These are phyloP conservation scores for Autographa gamma DNA, from an alignment of 2,888 invertebrate genomes.

Conservation along the genomic window DNA sequence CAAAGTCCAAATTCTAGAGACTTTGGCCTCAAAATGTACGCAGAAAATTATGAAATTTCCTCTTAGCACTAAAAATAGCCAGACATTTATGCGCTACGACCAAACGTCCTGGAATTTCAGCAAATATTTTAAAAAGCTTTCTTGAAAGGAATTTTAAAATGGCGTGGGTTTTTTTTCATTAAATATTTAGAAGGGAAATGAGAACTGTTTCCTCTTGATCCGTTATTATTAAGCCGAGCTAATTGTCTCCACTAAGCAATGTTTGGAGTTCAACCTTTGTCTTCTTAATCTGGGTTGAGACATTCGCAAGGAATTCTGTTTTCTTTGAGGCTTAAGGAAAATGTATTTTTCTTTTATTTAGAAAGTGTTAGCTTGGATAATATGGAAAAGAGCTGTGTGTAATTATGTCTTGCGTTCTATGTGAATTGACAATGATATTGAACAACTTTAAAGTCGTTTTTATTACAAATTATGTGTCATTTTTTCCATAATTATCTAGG, in stretches of 20 bases:
- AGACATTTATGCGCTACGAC: constrained; percentile 17
- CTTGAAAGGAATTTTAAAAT: constrained; percentile 27
- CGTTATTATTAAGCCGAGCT: constrained; percentile 51
- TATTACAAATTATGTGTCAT: too few relatives aligned
- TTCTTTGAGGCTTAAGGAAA: constrained; percentile 16
- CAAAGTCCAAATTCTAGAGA: background rate
- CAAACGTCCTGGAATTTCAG: constrained; percentile 21
- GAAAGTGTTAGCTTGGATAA: background rate
- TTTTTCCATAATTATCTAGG: too few relatives aligned
- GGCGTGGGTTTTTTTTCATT: constrained; percentile 29
- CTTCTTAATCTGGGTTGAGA: constrained; percentile 19
- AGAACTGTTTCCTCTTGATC: constrained; percentile 45
- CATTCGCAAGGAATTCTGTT: constrained; percentile 24
- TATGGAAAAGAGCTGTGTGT: constrained; percentile 1
- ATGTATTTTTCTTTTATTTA: constrained; percentile 3
- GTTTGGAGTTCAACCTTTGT: constrained; percentile 28
- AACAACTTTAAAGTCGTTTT: too few relatives aligned
- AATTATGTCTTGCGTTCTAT: background rate
- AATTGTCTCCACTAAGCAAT: constrained; percentile 43
- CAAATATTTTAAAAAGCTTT: constrained; percentile 36
- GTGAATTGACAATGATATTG: too few relatives aligned
- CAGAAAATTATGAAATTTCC: background rate
- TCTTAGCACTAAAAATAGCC: constrained; percentile 11
- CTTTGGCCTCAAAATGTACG: background rate
- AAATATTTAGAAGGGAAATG: constrained; percentile 59